Evolutionary conservation across 2,888 invertebrate species (phyloP).

Genomic region (Sympetrum striolatum): DNA sequence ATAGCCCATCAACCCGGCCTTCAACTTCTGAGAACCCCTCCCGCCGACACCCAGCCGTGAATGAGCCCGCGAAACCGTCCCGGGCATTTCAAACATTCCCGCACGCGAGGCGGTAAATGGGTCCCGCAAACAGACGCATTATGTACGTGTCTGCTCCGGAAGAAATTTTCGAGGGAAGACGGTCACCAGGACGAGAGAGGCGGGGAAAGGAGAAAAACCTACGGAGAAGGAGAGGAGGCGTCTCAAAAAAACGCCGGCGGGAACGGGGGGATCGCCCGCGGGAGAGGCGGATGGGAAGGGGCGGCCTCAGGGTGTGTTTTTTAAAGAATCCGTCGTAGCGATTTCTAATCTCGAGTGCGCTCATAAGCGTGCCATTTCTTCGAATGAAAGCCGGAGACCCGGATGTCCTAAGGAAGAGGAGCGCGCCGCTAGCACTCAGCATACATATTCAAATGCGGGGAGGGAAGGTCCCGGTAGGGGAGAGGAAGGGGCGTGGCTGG

Average conservation of each 20-base stretch:
- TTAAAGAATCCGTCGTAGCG: background rate
- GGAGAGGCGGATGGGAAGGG: background rate
- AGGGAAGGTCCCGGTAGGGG: background rate
- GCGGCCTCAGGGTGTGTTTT: background rate
- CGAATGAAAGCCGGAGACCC: background rate
- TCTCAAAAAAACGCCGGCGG: background rate
- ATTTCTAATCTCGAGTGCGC: background rate
- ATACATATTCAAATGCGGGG: background rate
- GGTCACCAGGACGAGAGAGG: background rate
- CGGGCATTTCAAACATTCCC: too few species aligned
- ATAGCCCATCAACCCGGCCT: too few species aligned
- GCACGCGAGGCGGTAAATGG: background rate
- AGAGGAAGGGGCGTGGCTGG: background rate
- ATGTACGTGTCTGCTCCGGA: background rate
- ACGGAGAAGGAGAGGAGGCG: background rate
- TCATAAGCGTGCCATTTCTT: background rate
- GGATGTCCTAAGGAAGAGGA: background rate
- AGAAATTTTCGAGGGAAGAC: background rate
- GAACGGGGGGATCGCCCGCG: background rate
- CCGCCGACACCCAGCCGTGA: too few species aligned
- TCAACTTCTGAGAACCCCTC: too few species aligned
- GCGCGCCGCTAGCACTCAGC: background rate
- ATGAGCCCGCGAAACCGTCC: too few species aligned
- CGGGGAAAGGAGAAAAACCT: background rate
- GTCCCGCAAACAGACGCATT: background rate